Conservation (phyloP, 1,140 invertebrate genomes). For the Drosophila watanabei region DNA sequence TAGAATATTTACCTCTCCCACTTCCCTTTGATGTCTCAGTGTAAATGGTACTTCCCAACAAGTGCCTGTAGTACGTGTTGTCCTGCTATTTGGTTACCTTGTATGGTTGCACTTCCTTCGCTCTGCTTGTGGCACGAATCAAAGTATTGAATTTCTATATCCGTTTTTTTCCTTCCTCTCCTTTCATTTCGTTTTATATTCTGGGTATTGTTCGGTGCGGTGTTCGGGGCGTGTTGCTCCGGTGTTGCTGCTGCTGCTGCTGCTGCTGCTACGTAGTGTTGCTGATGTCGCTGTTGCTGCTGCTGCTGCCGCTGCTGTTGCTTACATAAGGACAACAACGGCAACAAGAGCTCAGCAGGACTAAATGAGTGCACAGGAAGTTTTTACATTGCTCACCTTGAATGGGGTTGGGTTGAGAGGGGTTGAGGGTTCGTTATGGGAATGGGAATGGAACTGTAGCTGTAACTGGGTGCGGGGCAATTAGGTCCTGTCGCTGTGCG, state of each 20-base stretch:
- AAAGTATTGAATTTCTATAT: constrained; percentile 85
- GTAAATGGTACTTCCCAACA: constrained; percentile 42
- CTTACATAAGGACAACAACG: constrained; percentile 64
- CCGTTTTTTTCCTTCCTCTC: constrained; percentile 68
- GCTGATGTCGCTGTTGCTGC: constrained; percentile 38
- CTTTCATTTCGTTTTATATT: constrained; percentile 42
- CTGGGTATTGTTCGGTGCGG: constrained; percentile 50
- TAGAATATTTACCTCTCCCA: neutral
- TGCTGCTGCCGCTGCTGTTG: constrained; percentile 31
- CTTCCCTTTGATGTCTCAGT: neutral
- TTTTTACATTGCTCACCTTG: constrained; percentile 80
- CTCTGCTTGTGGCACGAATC: constrained; percentile 77
- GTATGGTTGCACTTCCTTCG: constrained; percentile 81
- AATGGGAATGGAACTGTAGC: constrained; percentile 20
- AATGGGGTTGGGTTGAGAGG: constrained; percentile 46
- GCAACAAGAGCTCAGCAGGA: constrained; percentile 50
- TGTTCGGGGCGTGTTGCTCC: constrained; percentile 49
- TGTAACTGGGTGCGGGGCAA: constrained; percentile 73
- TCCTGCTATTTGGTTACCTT: constrained; percentile 83
- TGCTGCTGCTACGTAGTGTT: constrained; percentile 28
- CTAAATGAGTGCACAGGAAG: constrained; percentile 82
- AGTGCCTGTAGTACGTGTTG: constrained; percentile 80
- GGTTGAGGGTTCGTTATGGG: constrained; percentile 7
- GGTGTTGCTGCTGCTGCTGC: constrained; percentile 41
- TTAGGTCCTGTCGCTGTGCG: constrained; percentile 58